Conservation (phyloP, 2,888 invertebrate genomes). For the Melangyna quadrimaculata region DNA sequence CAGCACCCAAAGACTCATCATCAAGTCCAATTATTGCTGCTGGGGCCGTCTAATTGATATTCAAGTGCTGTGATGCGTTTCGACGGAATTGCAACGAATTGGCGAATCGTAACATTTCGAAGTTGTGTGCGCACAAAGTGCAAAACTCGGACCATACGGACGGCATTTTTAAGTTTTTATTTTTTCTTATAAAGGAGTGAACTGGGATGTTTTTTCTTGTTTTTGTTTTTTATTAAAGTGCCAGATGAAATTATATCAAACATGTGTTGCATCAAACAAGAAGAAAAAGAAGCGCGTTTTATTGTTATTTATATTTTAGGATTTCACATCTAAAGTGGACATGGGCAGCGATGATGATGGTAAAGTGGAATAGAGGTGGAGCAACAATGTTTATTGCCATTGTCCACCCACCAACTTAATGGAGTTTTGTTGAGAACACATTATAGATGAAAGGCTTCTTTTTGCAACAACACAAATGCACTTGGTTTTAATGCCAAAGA, state of each 20-base stretch:
- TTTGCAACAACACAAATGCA: conserved; percentile 37
- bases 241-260: conserved; percentile 67
- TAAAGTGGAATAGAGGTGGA: conserved; percentile 10
- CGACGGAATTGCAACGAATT: conserved; percentile 34
- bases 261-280: conserved; percentile 58
- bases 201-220: neutral
- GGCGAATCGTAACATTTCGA: neutral
- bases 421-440: neutral
- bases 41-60: conserved; percentile 58
- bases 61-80: conserved; percentile 60
- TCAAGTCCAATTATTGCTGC: neutral
- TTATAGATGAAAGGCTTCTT: conserved; percentile 5
- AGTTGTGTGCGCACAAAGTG: neutral
- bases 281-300: conserved; percentile 28
- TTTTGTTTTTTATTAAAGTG: conserved; percentile 19
- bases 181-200: neutral
- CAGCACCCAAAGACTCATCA: conserved; percentile 8
- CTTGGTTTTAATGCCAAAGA: neutral
- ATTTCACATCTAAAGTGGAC: conserved; percentile 3
- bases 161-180: neutral
- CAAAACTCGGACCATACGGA: conserved; percentile 11
- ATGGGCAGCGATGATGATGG: neutral
- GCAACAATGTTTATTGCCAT: conserved; percentile 34
- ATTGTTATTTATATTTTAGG: conserved; percentile 57
- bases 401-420: conserved; percentile 20